Percentiles rank a stretch among this genome's conserved stretches.
Conservation (phyloP, 1,140 invertebrate genomes). For the Ips nitidus region DNA sequence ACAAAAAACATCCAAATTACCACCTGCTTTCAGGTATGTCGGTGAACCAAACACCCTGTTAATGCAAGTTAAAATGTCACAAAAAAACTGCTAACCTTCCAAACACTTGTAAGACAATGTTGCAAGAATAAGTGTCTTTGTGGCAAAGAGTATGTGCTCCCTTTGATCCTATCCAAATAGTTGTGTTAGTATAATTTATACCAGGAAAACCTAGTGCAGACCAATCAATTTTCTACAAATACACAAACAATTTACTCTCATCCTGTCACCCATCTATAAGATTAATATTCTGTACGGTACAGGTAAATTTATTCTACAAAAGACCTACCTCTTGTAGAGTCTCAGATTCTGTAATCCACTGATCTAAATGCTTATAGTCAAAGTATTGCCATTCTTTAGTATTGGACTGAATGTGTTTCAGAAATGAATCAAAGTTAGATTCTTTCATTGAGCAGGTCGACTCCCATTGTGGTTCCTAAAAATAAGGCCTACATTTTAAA, state of each 20-base stretch:
- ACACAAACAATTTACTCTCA: background rate
- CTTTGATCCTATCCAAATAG: constrained; percentile 86
- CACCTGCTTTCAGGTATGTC: too few species aligned
- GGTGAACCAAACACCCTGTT: too few species aligned
- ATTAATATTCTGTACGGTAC: background rate
- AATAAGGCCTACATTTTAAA: constrained; percentile 26
- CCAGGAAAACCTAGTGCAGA: constrained; percentile 72
- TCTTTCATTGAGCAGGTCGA: constrained; percentile 58
- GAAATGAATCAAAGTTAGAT: constrained; percentile 66
- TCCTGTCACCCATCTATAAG: background rate
- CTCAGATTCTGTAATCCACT: constrained; percentile 64
- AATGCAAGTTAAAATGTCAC: too few species aligned
- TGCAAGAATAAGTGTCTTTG: constrained; percentile 91
- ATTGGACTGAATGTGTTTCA: constrained; percentile 52
- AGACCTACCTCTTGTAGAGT: constrained; percentile 61
- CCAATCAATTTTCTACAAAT: constrained; percentile 69
- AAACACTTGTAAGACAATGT: constrained; percentile 85
- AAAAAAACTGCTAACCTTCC: constrained; percentile 65
- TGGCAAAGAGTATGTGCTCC: constrained; percentile 93
- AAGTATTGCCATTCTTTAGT: constrained; percentile 72
- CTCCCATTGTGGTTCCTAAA: constrained; percentile 76
- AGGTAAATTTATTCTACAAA: constrained; percentile 4
- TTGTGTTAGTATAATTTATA: constrained; percentile 68
- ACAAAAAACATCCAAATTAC: too few species aligned
- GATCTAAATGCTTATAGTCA: constrained; percentile 81